phyloP scores from a whole-genome alignment of 2,797 vertebrate species.

The Micropoecilia bifurca region DNA sequence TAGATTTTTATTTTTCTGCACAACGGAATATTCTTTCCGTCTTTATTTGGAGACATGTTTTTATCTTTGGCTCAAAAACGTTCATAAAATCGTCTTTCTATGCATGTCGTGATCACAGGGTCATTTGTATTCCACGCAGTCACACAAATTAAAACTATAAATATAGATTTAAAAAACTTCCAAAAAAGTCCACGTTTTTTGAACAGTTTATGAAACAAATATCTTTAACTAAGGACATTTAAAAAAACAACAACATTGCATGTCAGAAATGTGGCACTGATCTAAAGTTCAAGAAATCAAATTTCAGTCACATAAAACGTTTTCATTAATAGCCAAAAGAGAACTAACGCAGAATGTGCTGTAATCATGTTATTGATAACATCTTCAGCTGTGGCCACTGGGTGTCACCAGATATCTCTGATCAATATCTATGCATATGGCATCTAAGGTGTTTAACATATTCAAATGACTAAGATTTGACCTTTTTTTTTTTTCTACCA shows the following conservation, averaged over 20 bases:
- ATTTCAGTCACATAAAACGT: slow-evolving; percentile 5
- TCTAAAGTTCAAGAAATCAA: background rate
- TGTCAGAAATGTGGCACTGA: background rate
- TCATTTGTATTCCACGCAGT: too few relatives aligned
- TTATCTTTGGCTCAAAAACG: background rate
- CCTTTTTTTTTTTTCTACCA: slow-evolving; percentile 25
- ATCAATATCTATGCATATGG: slow-evolving; percentile 71
- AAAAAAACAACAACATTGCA: background rate
- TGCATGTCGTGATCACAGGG: background rate
- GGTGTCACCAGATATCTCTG: slow-evolving; percentile 80
- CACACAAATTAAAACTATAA: background rate
- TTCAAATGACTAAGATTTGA: slow-evolving; percentile 50
- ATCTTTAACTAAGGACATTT: background rate
- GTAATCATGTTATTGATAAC: slow-evolving; percentile 49
- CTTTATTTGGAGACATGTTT: background rate
- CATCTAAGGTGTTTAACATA: slow-evolving; percentile 43
- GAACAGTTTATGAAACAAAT: background rate
- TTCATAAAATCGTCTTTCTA: background rate
- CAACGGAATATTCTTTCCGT: background rate
- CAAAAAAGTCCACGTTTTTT: background rate
- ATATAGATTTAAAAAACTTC: background rate
- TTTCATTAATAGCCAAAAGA: background rate
- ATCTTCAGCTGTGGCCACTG: slow-evolving; percentile 74
- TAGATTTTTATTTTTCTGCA: background rate
- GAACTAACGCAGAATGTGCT: background rate